These are phyloP conservation scores for Ecdyonurus torrentis DNA, from an alignment of 2,888 invertebrate species.

Conservation along the genomic window DNA sequence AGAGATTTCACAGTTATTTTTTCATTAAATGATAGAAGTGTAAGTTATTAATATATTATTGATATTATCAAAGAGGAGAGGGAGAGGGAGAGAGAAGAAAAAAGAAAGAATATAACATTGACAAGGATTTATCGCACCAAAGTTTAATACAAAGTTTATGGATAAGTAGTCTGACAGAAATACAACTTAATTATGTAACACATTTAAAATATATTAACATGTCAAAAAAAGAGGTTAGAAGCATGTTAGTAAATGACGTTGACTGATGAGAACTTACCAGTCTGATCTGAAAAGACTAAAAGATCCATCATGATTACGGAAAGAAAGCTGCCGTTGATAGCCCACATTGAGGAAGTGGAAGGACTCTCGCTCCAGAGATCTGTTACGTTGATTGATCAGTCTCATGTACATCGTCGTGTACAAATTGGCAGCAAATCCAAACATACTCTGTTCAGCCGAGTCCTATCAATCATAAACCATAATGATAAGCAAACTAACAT, in stretches of 20 bases:
- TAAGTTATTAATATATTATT: too few species aligned
- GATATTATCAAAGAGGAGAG: too few species aligned
- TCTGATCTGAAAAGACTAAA: constrained; percentile 83
- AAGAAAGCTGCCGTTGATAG: constrained; percentile 80
- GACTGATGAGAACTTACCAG: constrained; percentile 41
- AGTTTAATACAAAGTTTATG: constrained; percentile 1
- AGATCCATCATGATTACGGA: constrained; percentile 78
- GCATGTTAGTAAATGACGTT: background rate
- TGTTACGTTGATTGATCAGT: constrained; percentile 71
- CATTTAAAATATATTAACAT: background rate
- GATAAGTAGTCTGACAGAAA: too few species aligned
- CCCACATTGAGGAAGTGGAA: constrained; percentile 80
- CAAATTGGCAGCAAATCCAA: constrained; percentile 89
- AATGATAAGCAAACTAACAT: background rate
- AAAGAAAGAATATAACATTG: too few species aligned
- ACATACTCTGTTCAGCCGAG: constrained; percentile 88
- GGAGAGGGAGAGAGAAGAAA: too few species aligned
- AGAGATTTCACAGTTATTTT: too few species aligned
- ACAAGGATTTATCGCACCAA: background rate
- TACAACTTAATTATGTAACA: background rate
- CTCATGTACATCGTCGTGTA: constrained; percentile 84
- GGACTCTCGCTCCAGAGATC: constrained; percentile 58
- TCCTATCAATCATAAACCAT: constrained; percentile 32
- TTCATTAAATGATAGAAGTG: too few species aligned
- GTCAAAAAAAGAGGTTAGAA: too few species aligned